Conservation (phyloP, 2,888 invertebrate species). For the Lamellibrachia satsuma region DNA sequence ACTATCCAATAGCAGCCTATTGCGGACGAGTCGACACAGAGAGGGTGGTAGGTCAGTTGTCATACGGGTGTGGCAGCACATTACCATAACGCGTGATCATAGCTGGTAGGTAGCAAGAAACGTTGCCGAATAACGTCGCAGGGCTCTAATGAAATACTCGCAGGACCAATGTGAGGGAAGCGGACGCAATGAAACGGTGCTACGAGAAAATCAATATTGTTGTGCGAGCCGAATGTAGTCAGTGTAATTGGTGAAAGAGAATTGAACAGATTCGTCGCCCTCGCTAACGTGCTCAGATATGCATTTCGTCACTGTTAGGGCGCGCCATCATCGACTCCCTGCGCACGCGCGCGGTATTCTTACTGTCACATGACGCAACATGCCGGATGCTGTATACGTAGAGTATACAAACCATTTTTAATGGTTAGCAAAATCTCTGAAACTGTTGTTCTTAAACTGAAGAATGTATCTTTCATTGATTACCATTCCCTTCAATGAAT, state of each 20-base stretch:
- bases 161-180: neutral
- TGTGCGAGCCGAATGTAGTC: neutral
- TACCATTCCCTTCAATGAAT: too few relatives aligned
- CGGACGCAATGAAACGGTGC: neutral
- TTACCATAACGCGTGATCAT: neutral
- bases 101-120: neutral
- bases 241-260: slow-evolving; percentile 11
- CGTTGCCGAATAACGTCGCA: neutral
- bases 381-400: neutral
- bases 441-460: neutral
- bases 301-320: neutral
- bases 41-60: neutral
- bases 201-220: slow-evolving; percentile 10
- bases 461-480: neutral
- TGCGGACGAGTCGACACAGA: neutral
- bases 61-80: neutral
- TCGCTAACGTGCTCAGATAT: neutral
- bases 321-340: neutral
- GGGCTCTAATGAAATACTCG: neutral
- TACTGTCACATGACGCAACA: neutral
- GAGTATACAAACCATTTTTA: neutral
- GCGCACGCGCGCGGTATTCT: neutral
- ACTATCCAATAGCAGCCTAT: neutral
- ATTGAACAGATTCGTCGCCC: neutral
- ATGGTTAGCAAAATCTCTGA: neutral